Evolutionary conservation across 1,140 invertebrate genomes (phyloP).

Genomic region (Ceratoteleas bidentatus): DNA sequence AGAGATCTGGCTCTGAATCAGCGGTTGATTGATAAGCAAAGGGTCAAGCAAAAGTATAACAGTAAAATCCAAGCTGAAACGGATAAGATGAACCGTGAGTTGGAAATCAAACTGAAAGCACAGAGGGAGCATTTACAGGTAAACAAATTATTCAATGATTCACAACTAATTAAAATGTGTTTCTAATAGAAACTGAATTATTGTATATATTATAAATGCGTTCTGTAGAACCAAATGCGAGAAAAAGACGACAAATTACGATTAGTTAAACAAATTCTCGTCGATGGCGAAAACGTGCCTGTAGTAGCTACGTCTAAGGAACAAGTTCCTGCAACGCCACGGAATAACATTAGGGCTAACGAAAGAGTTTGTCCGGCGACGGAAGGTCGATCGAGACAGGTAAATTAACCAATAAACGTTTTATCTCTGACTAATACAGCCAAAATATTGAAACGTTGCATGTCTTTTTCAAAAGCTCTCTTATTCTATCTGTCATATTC

Average conservation of each 20-base stretch:
- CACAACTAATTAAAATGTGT: background rate
- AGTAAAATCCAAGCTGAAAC: slow-evolving; percentile 86
- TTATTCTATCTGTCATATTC: too few relatives aligned
- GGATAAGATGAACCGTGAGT: slow-evolving; percentile 85
- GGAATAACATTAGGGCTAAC: slow-evolving; percentile 19
- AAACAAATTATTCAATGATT: slow-evolving; percentile 17
- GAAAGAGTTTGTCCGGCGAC: slow-evolving; percentile 53
- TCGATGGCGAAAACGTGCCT: slow-evolving; percentile 72
- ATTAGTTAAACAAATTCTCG: slow-evolving; percentile 80
- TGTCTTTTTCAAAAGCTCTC: background rate
- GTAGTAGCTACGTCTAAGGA: slow-evolving; percentile 66
- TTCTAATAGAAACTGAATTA: background rate
- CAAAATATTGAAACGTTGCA: background rate
- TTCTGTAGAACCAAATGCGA: slow-evolving; percentile 77
- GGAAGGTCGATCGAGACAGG: slow-evolving; percentile 73
- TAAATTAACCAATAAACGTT: slow-evolving; percentile 32
- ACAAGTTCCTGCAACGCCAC: slow-evolving; percentile 37
- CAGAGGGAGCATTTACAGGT: slow-evolving; percentile 86
- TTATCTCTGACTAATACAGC: background rate
- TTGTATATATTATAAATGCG: background rate
- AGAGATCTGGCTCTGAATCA: slow-evolving; percentile 87
- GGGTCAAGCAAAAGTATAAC: slow-evolving; percentile 87
- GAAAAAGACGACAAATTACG: slow-evolving; percentile 82
- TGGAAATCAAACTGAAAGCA: slow-evolving; percentile 85
- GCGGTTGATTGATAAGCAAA: slow-evolving; percentile 88